Percentiles rank a stretch among this genome's conserved stretches.
phyloP scores from a whole-genome alignment of 2,888 invertebrate species.

The Proisotoma minuta region DNA sequence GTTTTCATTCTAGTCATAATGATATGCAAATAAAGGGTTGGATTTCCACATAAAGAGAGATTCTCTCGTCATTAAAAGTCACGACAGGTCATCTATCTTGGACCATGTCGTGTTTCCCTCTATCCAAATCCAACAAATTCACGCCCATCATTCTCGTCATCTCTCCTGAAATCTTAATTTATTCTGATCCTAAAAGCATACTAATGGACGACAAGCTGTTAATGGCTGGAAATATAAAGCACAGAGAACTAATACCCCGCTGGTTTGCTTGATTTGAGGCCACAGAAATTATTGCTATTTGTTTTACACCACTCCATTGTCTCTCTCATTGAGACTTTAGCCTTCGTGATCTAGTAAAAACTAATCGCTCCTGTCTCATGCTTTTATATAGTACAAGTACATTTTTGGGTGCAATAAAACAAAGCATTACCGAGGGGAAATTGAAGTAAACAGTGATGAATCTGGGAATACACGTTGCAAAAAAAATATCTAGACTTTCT shows the following conservation, averaged over 20 bases:
- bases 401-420: neutral
- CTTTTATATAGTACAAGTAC: too few species aligned
- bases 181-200: slow-evolving; percentile 1
- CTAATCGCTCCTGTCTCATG: too few species aligned
- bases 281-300: neutral
- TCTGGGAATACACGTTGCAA: neutral
- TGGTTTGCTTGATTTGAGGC: neutral
- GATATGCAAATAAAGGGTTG: too few species aligned
- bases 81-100: slow-evolving; percentile 13
- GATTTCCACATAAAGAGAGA: too few species aligned
- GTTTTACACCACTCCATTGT: too few species aligned
- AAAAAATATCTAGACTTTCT: neutral
- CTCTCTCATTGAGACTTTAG: too few species aligned
- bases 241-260: neutral
- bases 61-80: too few species aligned
- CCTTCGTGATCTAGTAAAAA: too few species aligned
- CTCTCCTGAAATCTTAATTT: slow-evolving; percentile 9
- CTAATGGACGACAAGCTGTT: neutral
- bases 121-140: neutral
- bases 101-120: neutral
- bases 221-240: neutral
- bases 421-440: neutral
- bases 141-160: slow-evolving; percentile 1
- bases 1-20: too few species aligned
- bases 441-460: neutral